phyloP scores from a whole-genome alignment of 2,113 vertebrate species.

The Romanogobio albipinnatus region DNA sequence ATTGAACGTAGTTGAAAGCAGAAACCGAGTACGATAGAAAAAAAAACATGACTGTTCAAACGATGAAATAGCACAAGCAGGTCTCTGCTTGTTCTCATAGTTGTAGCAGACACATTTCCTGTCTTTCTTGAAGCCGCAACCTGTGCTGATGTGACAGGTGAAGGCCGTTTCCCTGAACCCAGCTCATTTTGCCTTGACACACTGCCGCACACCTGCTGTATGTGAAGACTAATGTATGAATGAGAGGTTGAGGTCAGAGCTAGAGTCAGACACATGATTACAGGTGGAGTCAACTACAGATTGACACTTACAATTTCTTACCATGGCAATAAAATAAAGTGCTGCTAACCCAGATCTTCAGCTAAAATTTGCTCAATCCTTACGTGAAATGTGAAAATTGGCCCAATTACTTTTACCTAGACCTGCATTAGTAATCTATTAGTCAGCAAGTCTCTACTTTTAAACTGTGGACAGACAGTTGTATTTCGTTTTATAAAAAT shows the following conservation, averaged over 20 bases:
- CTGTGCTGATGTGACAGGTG: not conserved
- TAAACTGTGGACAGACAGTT: no score
- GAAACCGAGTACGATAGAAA: slow-evolving; percentile 3
- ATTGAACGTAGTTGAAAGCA: slow-evolving; percentile 36
- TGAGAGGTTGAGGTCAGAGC: not conserved
- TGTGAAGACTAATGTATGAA: not conserved
- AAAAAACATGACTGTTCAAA: not conserved
- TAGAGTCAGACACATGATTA: not conserved
- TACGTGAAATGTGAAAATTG: not conserved
- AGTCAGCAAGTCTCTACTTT: no score
- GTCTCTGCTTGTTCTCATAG: slow-evolving; percentile 2
- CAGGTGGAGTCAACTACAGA: not conserved
- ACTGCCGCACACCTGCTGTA: not conserved
- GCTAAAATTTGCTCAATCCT: not conserved
- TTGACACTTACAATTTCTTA: not conserved
- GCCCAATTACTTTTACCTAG: no score
- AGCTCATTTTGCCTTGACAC: not conserved
- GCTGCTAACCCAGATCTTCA: not conserved
- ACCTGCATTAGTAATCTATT: no score
- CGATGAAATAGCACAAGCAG: not conserved
- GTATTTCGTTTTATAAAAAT: no score
- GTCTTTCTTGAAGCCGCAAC: not conserved
- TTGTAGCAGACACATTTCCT: not conserved
- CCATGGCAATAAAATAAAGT: not conserved
- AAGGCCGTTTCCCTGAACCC: not conserved